Evolutionary conservation across 2,797 vertebrate species (phyloP).

Genomic region (Falco rusticolus): DNA sequence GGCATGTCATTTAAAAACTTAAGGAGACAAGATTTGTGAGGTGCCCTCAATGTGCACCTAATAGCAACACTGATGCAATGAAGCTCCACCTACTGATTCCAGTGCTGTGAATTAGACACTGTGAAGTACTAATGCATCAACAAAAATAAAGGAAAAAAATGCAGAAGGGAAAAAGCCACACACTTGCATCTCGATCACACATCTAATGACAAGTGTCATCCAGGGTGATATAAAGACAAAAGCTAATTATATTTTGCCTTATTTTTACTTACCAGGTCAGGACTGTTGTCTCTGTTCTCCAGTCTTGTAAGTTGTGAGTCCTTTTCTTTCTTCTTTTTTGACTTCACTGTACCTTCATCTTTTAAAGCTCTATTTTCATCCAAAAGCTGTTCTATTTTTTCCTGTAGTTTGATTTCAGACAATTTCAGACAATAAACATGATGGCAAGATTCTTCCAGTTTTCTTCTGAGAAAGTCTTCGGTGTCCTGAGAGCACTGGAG

Average conservation of each 20-base stretch:
- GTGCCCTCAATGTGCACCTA: too few relatives aligned
- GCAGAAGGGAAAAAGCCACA: background rate
- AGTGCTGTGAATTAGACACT: background rate
- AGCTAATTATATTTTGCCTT: background rate
- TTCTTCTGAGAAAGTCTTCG: constrained; percentile 72
- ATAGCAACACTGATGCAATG: background rate
- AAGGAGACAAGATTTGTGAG: background rate
- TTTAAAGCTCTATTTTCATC: constrained; percentile 77
- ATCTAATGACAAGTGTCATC: background rate
- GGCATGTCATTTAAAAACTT: background rate
- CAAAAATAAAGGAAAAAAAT: background rate
- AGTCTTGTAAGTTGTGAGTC: background rate
- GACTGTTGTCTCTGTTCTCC: background rate
- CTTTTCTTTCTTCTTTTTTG: background rate
- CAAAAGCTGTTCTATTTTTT: constrained; percentile 76
- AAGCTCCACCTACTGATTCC: background rate
- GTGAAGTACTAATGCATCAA: background rate
- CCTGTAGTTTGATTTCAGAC: constrained; percentile 74
- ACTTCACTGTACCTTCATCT: constrained; percentile 8
- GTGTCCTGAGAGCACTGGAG: constrained; percentile 76
- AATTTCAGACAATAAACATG: constrained; percentile 70
- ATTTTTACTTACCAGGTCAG: constrained; percentile 49
- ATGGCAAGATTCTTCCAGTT: constrained; percentile 79
- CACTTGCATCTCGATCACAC: background rate
- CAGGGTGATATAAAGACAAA: background rate